Evolutionary conservation across 2,888 invertebrate species (phyloP), one percentile per base, ranked within the genome.

Genomic region (Myopa tessellatipennis): DNA sequence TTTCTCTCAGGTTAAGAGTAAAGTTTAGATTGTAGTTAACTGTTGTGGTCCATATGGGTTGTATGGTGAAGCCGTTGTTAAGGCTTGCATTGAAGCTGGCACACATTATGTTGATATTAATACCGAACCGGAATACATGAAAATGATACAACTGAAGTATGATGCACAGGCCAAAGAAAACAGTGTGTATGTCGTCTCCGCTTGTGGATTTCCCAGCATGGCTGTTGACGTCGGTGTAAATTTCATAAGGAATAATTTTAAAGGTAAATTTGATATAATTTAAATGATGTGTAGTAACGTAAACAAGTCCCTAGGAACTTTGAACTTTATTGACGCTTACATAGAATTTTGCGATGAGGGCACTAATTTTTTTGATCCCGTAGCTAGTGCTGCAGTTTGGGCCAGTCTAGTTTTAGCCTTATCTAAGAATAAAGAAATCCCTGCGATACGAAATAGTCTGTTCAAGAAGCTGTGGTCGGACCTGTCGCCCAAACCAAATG

Each of bases 131-230:
- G 88, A 95, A 93, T 96, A 92, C 87, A 92, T 96, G 87, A 96
- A 96, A 87, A 89, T 88, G 71, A 95, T 96, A 92, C 95, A 95
- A 86, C 88, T 96, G 77, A 90, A 94, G 81, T 96, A 97, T 88
- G 90, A 94, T 83, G 90, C 92, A 79, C 85, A 88, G 74, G 96
- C 96, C 0, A 90, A 92, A 82, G 92, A 94, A 82, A 93, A 93
- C 18, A 93, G 94, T 16, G 91, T 96, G 12, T 96, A 94, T 88
- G 90, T 98, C 12, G 90, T 98, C 40, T 95, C 95, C 82, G 94
- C 96, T 4, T 97, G 97, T 90, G 98, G 98, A 68, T 95, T 95
- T 88, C 98, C 98, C 89, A 94, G 95, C 85, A 93, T 98, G 79
- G 97, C 97, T n/a, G 91, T 92, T 74, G 98, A 98, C 85, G 88